Evolutionary conservation across 2,888 invertebrate species (phyloP).

Genomic region (Cheilosia impressa): DNA sequence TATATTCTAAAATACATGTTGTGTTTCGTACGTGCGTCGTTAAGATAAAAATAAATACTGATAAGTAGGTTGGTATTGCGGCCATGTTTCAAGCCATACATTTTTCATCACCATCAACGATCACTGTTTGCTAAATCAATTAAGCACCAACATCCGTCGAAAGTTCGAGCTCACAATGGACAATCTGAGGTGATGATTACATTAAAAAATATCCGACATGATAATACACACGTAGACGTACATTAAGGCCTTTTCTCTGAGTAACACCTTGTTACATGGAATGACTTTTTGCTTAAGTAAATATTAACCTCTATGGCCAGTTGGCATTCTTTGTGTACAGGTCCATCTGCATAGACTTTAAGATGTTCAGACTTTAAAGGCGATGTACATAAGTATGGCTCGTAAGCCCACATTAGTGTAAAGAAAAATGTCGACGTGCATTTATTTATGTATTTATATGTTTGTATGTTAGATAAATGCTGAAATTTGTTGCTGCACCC

Average conservation of each 20-base stretch:
- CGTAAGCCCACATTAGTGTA: neutral
- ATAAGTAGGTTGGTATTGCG: slow-evolving; percentile 57
- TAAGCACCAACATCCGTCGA: slow-evolving; percentile 78
- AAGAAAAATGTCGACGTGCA: slow-evolving; percentile 21
- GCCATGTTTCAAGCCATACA: slow-evolving; percentile 58
- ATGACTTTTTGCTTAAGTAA: slow-evolving; percentile 62
- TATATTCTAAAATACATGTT: neutral
- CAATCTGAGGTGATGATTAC: slow-evolving; percentile 63
- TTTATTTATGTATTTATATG: no score
- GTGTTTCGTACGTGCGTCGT: slow-evolving; percentile 11
- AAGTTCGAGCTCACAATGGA: slow-evolving; percentile 42
- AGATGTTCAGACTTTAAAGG: slow-evolving; percentile 30
- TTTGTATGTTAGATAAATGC: slow-evolving; percentile 37
- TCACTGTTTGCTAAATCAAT: slow-evolving; percentile 81
- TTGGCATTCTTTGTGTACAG: slow-evolving; percentile 41
- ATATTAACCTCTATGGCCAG: slow-evolving; percentile 50
- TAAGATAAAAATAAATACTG: slow-evolving; percentile 55
- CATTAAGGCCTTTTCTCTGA: slow-evolving; percentile 48
- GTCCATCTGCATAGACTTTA: slow-evolving; percentile 33
- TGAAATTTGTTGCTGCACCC: slow-evolving; percentile 41
- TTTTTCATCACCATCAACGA: slow-evolving; percentile 69
- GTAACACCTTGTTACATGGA: slow-evolving; percentile 64
- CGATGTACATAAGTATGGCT: neutral
- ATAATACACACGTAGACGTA: slow-evolving; percentile 17
- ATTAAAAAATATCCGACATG: slow-evolving; percentile 47